phyloP scores from a whole-genome alignment of 2,888 invertebrate species.

The Tetragonisca angustula region DNA sequence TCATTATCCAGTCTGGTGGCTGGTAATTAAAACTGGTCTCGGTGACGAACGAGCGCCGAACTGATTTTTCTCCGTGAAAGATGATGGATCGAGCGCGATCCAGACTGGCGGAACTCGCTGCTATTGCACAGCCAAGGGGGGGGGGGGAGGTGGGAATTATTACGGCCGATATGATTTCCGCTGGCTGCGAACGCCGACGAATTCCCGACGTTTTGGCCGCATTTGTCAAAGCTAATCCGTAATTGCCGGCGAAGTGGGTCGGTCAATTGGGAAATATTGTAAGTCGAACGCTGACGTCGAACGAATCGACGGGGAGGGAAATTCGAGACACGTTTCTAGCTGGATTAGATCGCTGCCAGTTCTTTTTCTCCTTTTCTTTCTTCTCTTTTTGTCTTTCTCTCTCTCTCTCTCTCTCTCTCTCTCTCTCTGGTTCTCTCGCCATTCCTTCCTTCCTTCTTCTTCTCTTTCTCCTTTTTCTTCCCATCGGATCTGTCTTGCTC shows the following conservation, averaged over 20 bases:
- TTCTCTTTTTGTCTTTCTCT: no score
- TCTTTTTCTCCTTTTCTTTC: not conserved
- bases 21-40: constrained; percentile 62
- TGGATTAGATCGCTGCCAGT: constrained; percentile 30
- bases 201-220: constrained; percentile 3
- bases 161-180: constrained; percentile 2
- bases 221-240: constrained; percentile 49
- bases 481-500: not conserved
- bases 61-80: constrained; percentile 52
- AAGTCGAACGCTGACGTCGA: constrained; percentile 33
- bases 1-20: constrained; percentile 46
- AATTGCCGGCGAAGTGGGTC: constrained; percentile 40
- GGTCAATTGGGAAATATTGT: constrained; percentile 49
- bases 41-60: constrained; percentile 58
- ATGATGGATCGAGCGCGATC: constrained; percentile 50
- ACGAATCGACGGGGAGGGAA: constrained; percentile 21
- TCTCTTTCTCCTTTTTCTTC: not conserved
- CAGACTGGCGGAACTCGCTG: constrained; percentile 2
- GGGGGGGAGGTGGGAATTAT: not conserved
- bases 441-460: not conserved
- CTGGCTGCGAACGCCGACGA: no score
- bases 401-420: not conserved
- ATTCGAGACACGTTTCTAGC: constrained; percentile 37
- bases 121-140: not conserved
- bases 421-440: not conserved